Evolutionary conservation across 2,113 vertebrate genomes (phyloP).

Genomic region (Pachycephala philippinensis): DNA sequence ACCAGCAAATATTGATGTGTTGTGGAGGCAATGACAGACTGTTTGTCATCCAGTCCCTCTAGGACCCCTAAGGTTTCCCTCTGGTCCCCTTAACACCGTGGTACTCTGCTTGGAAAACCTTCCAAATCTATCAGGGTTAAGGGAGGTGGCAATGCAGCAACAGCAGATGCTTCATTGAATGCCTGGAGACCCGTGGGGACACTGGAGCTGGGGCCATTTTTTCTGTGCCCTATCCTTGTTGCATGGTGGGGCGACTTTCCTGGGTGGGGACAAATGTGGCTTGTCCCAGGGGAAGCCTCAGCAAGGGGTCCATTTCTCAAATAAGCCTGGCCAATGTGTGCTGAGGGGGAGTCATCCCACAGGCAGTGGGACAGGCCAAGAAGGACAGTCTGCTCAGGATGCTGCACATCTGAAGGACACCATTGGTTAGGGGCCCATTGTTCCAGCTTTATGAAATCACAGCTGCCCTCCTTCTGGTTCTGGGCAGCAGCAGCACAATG

Average conservation of each 20-base stretch:
- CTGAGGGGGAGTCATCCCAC: not conserved
- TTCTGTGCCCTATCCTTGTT: not conserved
- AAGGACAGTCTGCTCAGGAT: not conserved
- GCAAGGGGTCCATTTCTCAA: not conserved
- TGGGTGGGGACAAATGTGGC: not conserved
- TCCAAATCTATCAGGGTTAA: not conserved
- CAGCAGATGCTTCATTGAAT: accelerated
- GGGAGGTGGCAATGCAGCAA: not conserved
- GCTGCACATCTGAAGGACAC: not conserved
- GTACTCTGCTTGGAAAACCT: not conserved
- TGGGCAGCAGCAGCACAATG: not conserved
- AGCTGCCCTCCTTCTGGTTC: not conserved
- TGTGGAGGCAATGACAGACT: not conserved
- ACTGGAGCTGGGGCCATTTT: not conserved
- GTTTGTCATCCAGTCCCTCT: not conserved
- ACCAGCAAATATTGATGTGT: not conserved
- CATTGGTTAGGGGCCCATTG: not conserved
- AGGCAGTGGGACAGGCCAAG: not conserved
- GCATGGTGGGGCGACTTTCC: accelerated
- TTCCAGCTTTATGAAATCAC: not conserved
- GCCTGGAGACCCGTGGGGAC: not conserved
- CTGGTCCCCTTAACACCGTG: not conserved
- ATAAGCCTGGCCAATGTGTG: accelerated
- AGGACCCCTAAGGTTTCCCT: not conserved
- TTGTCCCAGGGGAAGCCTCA: not conserved